Conservation (phyloP, 1,140 invertebrate genomes). For the Venturia canescens region DNA sequence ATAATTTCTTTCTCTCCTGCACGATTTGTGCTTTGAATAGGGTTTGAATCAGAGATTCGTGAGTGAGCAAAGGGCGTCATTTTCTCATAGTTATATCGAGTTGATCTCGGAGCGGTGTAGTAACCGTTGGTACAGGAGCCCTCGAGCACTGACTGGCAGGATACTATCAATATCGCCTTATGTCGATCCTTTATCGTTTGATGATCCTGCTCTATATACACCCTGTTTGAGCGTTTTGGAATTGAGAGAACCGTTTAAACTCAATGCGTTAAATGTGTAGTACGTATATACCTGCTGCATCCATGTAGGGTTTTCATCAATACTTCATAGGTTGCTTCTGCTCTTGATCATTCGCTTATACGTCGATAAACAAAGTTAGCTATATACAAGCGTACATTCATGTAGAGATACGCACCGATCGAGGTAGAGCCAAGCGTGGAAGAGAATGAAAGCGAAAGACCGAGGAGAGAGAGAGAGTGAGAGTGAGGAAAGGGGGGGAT, state of each 20-base stretch:
- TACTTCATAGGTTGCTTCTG: neutral
- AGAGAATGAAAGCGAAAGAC: neutral
- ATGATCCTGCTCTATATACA: neutral
- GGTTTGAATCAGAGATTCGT: constrained; percentile 33
- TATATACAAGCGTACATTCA: neutral
- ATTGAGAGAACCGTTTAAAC: constrained; percentile 1
- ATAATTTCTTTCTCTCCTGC: neutral
- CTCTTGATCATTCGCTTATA: neutral
- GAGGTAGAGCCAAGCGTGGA: neutral
- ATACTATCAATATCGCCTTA: neutral
- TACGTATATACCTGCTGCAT: neutral
- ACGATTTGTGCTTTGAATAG: neutral
- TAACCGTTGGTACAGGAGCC: constrained; percentile 34
- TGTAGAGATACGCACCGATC: neutral
- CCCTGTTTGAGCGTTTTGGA: neutral
- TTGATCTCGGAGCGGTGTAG: constrained; percentile 19
- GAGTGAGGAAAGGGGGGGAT: neutral
- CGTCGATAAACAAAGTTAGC: neutral
- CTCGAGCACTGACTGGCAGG: neutral
- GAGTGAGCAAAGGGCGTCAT: constrained; percentile 55
- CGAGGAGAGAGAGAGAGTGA: neutral
- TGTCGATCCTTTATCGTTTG: neutral
- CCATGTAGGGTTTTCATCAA: neutral
- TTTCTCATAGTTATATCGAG: constrained; percentile 50
- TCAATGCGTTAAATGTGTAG: neutral